A percentile compares a stretch with the other conserved stretches of the same genome.
Evolutionary conservation across 2,888 invertebrate genomes (phyloP).

Genomic region (Synergus itoensis): DNA sequence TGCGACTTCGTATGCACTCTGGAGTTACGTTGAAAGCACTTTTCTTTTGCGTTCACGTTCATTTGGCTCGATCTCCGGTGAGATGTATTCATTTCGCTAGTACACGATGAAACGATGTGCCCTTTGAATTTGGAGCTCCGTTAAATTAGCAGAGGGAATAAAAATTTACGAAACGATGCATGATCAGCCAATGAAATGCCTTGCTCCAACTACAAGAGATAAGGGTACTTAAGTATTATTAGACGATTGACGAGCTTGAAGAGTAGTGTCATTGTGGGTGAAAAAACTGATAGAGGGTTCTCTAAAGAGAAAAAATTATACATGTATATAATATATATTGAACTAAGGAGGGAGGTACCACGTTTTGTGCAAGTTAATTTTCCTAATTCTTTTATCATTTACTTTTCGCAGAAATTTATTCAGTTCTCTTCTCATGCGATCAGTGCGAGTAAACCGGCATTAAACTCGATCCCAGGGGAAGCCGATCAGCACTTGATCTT

Average conservation of each 20-base stretch:
- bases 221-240: constrained; percentile 25
- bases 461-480: constrained; percentile 22
- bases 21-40: constrained; percentile 46
- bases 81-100: constrained; percentile 20
- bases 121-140: constrained; percentile 49
- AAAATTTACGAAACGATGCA: constrained; percentile 50
- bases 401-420: background rate
- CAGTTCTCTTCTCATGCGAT: background rate
- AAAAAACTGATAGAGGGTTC: background rate
- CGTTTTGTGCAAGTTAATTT: too few species aligned
- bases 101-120: constrained; percentile 14
- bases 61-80: constrained; percentile 42
- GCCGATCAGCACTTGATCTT: constrained; percentile 39
- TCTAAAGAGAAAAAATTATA: background rate
- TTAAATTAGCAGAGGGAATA: constrained; percentile 54
- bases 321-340: too few species aligned
- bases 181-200: constrained; percentile 49
- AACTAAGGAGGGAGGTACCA: too few species aligned
- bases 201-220: constrained; percentile 34
- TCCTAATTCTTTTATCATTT: too few species aligned
- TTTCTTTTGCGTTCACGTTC: constrained; percentile 44
- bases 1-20: constrained; percentile 4
- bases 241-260: background rate
- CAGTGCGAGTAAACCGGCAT: constrained; percentile 25
- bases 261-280: background rate